Conservation (phyloP, 1,140 invertebrate species). For the Cydia strobilella region DNA sequence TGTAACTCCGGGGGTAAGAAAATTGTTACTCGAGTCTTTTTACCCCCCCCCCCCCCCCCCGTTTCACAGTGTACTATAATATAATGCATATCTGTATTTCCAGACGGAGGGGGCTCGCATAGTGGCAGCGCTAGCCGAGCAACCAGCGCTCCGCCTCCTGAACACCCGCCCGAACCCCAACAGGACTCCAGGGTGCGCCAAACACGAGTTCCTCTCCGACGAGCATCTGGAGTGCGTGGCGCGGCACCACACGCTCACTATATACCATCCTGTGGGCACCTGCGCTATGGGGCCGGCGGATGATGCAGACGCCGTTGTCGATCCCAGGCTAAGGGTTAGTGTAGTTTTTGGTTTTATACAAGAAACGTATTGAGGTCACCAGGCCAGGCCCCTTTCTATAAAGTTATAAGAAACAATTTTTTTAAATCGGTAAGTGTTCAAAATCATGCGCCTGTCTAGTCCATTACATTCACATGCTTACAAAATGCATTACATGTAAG, state of each 20-base stretch:
- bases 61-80: too few relatives aligned
- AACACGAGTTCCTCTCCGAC: conserved; percentile 81
- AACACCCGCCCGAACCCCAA: conserved; percentile 83
- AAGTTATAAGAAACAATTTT: too few relatives aligned
- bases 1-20: too few relatives aligned
- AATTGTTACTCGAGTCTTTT: too few relatives aligned
- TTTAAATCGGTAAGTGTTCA: too few relatives aligned
- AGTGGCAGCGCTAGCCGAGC: conserved; percentile 82
- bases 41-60: too few relatives aligned
- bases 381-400: too few relatives aligned
- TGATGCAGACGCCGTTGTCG: conserved; percentile 81
- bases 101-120: conserved; percentile 88
- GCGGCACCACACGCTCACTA: conserved; percentile 71
- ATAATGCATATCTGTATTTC: too few relatives aligned
- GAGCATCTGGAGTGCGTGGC: conserved; percentile 81
- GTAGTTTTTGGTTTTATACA: not conserved
- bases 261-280: conserved; percentile 80
- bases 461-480: too few relatives aligned
- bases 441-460: too few relatives aligned
- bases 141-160: conserved; percentile 83
- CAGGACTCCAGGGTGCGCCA: conserved; percentile 82
- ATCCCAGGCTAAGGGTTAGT: conserved; percentile 62
- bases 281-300: conserved; percentile 82
- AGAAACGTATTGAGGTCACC: not conserved
- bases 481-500: too few relatives aligned